Percentiles rank a stretch among this genome's conserved stretches.
Conservation (phyloP, 2,113 vertebrate genomes). For the Australoheros scitulus region DNA sequence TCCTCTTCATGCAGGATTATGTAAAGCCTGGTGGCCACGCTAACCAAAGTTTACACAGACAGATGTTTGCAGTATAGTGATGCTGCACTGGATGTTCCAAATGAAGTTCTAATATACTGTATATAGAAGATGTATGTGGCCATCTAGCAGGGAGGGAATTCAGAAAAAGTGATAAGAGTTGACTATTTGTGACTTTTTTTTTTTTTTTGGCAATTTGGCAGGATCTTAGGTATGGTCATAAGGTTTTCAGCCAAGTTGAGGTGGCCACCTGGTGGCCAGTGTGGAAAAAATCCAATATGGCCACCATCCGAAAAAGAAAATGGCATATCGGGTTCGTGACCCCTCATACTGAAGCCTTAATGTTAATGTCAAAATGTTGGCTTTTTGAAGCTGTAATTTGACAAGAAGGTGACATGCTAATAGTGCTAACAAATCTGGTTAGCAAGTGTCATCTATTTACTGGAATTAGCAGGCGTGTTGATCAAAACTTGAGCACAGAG, state of each 20-base stretch:
- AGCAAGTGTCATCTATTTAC: background rate
- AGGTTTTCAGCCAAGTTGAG: too few species aligned
- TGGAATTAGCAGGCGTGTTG: background rate
- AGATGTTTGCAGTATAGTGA: background rate
- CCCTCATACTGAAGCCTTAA: background rate
- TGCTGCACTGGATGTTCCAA: background rate
- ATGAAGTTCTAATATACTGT: background rate
- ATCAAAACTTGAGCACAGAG: background rate
- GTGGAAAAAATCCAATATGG: too few species aligned
- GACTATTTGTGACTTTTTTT: too few species aligned
- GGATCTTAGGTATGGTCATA: too few species aligned
- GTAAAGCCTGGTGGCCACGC: background rate
- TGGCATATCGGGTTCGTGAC: too few species aligned
- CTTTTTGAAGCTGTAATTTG: background rate
- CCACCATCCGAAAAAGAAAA: too few species aligned
- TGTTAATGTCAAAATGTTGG: background rate
- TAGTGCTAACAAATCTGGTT: background rate
- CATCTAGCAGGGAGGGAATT: background rate
- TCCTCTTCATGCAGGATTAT: background rate
- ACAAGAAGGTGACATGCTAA: background rate
- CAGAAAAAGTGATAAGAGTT: too few species aligned
- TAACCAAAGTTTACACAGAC: background rate
- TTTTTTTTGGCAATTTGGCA: too few species aligned
- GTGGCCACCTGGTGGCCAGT: too few species aligned
- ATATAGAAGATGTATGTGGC: background rate